Evolutionary conservation across 2,797 vertebrate genomes (phyloP).

Genomic region (Acanthis flammea): DNA sequence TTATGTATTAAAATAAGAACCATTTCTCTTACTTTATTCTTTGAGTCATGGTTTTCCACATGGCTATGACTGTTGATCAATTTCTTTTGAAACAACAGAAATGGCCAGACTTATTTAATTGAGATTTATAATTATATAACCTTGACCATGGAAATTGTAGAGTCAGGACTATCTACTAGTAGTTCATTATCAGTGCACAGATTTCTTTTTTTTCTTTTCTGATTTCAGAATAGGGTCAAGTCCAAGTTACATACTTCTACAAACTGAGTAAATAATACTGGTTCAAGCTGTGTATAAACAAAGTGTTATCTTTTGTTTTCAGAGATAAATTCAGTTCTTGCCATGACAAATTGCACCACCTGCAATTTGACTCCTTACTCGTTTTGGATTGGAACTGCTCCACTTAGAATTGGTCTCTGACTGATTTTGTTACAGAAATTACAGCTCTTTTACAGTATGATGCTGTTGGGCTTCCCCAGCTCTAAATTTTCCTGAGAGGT

Average conservation of each 20-base stretch:
- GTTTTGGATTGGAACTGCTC: not conserved
- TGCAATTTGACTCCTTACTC: not conserved
- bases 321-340: not conserved
- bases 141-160: not conserved
- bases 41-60: not conserved
- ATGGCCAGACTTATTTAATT: not conserved
- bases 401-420: not conserved
- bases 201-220: not conserved
- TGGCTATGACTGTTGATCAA: not conserved
- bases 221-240: not conserved
- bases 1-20: not conserved
- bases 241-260: not conserved
- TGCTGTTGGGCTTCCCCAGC: not conserved
- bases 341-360: not conserved
- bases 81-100: not conserved
- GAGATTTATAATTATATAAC: not conserved
- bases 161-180: not conserved
- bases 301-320: not conserved
- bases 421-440: not conserved
- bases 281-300: not conserved
- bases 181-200: not conserved
- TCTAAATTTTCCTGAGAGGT: not conserved
- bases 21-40: not conserved
- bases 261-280: not conserved
- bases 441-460: not conserved